Evolutionary conservation across 2,888 invertebrate genomes (phyloP), one percentile per base, ranked within the genome.

Genomic region (Mylabris sibirica): DNA sequence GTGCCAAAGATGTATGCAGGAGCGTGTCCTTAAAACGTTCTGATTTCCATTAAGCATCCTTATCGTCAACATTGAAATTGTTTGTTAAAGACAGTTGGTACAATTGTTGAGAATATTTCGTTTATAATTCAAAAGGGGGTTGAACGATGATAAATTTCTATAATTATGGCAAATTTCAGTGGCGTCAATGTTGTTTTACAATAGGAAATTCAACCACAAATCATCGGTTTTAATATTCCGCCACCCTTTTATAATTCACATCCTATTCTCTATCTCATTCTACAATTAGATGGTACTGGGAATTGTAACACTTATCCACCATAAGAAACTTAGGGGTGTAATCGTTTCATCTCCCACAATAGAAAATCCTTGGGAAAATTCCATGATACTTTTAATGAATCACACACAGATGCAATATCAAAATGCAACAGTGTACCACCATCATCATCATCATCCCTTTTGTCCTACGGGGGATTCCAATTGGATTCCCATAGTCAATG

Each of bases 401-500:
- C 41, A 41, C 14, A n/a, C 17, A 17, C 44, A 11, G 11, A 44
- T 41, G 44, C 17, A 71, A 75, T 75, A 74, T 69, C 71, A 68
- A 66, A 73, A 74, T 69, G 75, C 77, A 76, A 74, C 75, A 76
- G 74, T 74, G 61, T 61, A 64, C 61, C 64, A 60, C 74, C 68
- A 35, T 53, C 63, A 44, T 44, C 12, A 12, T 38, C 12, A 38
- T 38, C 44, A 61, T 44, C 63, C 44, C 59, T 64, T 53, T 63
- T 63, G 63, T 69, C 69, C 66, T 67, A 70, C 76, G 70, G 79
- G 79, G 79, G 77, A 81, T 82, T 81, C 81, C 82, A 76, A 79
- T 80, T 77, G 82, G 82, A 83, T 83, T 83, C 82, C 80, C 79
- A 77, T 80, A 76, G 81, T 77, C 74, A 67, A 72, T 75, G 74